Conservation (phyloP, 1,140 invertebrate species). For the Zaprionus davidi region DNA sequence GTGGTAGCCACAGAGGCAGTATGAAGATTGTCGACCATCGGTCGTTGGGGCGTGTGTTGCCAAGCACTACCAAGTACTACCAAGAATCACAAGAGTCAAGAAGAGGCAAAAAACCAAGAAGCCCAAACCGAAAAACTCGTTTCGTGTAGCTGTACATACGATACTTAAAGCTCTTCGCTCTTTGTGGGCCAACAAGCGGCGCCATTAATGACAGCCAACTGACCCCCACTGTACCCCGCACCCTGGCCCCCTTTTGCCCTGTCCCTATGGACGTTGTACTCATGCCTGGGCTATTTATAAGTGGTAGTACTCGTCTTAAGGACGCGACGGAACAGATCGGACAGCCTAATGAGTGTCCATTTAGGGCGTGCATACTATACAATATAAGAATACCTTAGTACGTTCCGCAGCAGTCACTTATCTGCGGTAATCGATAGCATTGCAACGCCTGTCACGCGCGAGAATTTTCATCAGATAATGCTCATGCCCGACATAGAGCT, state of each 20-base stretch:
- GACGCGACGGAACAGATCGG: not conserved
- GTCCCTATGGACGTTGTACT: constrained; percentile 13
- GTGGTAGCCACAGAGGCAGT: constrained; percentile 26
- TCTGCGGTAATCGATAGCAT: constrained; percentile 68
- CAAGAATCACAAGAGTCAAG: constrained; percentile 26
- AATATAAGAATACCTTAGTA: constrained; percentile 25
- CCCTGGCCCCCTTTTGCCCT: not conserved
- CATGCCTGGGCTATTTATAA: constrained; percentile 61
- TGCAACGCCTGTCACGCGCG: constrained; percentile 76
- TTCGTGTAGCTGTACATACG: constrained; percentile 43
- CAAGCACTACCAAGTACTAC: constrained; percentile 24
- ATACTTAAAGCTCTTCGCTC: constrained; percentile 36
- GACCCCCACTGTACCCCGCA: constrained; percentile 7
- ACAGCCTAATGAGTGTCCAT: constrained; percentile 63
- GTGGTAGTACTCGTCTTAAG: constrained; percentile 38
- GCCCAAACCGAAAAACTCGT: constrained; percentile 41
- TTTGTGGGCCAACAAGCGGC: constrained; percentile 67
- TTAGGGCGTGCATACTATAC: constrained; percentile 66
- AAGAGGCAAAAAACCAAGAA: constrained; percentile 14
- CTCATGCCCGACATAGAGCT: constrained; percentile 18
- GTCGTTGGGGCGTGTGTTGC: constrained; percentile 49
- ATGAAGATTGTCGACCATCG: constrained; percentile 42
- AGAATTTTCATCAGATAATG: constrained; percentile 66
- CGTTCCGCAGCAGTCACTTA: constrained; percentile 9
- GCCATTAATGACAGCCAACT: constrained; percentile 69